Evolutionary conservation across 2,797 vertebrate species (phyloP).

Genomic region (Selene dorsalis): DNA sequence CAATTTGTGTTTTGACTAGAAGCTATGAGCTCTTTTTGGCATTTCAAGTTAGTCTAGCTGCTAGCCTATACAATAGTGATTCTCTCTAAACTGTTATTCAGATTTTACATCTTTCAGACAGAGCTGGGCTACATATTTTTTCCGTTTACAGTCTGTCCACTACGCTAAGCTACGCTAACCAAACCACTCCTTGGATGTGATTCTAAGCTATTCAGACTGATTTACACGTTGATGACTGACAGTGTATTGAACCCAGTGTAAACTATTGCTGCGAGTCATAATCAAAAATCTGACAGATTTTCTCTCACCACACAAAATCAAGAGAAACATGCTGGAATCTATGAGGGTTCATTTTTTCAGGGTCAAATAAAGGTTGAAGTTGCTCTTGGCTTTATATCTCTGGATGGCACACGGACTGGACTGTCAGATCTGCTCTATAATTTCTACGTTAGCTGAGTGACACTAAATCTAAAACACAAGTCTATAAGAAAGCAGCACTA

Average conservation of each 20-base stretch:
- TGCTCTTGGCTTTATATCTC: constrained; percentile 6
- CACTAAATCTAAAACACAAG: neutral
- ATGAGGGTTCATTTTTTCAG: neutral
- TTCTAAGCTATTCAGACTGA: neutral
- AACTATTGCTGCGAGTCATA: neutral
- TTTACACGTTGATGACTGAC: neutral
- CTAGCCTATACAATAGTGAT: no score
- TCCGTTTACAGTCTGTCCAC: neutral
- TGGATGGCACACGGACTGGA: neutral
- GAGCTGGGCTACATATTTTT: neutral
- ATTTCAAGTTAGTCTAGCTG: no score
- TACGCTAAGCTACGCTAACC: neutral
- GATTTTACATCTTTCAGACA: neutral
- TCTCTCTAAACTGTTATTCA: neutral
- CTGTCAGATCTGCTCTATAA: constrained; percentile 18
- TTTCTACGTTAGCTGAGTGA: neutral
- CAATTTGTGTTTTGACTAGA: no score
- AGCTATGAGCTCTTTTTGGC: no score
- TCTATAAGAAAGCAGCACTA: neutral
- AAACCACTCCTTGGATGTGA: neutral
- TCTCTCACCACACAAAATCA: neutral
- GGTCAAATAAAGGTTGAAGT: constrained; percentile 21
- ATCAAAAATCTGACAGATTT: constrained; percentile 2
- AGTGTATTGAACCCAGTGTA: neutral
- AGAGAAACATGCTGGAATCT: neutral